phyloP scores from a whole-genome alignment of 2,888 invertebrate genomes.

The Tridacna crocea region DNA sequence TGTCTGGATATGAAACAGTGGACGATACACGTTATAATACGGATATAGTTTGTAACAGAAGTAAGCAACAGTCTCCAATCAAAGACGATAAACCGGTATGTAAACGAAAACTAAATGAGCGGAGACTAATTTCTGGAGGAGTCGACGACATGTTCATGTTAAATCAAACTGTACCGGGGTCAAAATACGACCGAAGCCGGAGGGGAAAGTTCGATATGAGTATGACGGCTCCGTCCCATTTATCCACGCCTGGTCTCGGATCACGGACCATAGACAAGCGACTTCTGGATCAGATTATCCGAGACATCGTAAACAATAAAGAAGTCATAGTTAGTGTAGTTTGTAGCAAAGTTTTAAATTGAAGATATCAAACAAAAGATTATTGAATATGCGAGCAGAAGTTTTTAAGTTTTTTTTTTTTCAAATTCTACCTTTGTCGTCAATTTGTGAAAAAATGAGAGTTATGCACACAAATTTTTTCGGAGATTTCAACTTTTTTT shows the following conservation, averaged over 20 bases:
- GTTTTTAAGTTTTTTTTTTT: too few relatives aligned
- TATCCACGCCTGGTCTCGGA: slow-evolving; percentile 53
- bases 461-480: too few relatives aligned
- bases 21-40: neutral
- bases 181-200: neutral
- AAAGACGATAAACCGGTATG: neutral
- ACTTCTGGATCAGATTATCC: slow-evolving; percentile 49
- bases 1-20: neutral
- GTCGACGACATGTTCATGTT: neutral
- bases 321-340: slow-evolving; percentile 31
- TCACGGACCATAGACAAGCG: slow-evolving; percentile 52
- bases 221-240: neutral
- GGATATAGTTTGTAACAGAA: neutral
- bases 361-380: too few relatives aligned
- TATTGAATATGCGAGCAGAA: too few relatives aligned
- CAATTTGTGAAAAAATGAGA: too few relatives aligned
- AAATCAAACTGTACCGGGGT: slow-evolving; percentile 7
- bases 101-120: neutral
- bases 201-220: neutral
- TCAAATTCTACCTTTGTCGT: too few relatives aligned
- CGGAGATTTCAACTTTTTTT: too few relatives aligned
- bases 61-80: neutral
- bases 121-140: neutral
- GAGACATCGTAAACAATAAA: slow-evolving; percentile 29
- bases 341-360: too few relatives aligned